Base-by-base conservation (phyloP, 2,888 invertebrate genomes). In the Boloria euphrosyne region DNA sequence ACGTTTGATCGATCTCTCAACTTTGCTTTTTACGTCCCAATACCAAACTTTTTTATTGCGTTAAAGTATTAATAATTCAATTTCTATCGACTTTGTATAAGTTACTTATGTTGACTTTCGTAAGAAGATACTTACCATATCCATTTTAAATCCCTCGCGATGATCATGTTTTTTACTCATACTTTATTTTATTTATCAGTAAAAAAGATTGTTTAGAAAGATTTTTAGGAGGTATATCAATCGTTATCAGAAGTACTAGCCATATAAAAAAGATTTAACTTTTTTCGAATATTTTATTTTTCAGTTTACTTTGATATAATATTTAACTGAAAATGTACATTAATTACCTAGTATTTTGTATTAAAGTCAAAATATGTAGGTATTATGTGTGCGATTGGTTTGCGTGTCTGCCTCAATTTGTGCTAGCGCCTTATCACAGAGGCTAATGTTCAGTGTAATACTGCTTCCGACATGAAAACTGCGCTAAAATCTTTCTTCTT, bases 391-490 rank as follows among this genome's bases (percentile, higher is more conserved):
- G 67, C 62, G 60, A 67, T 67, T 50, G 65, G 79, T 74, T 90
- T 78, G 91, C 90, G 90, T 91, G 90, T 77, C 75, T 75, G 67
- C 76, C 76, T 81, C 88, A 87, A 90, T 91, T 90, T 88, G 85
- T 82, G 89, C 81, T 77, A 83, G 80, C 83, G 84, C 85, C 89
- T 90, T 91, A 90, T 91, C 90, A 88, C 76, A 65, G 74, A 76
- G 77, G 86, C 87, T 90, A 90, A 90, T 90, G 89, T 87, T 87
- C 84, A 86, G 83, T 86, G 87, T 90, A 89, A 90, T 87, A 80
- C 85, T 78, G 83, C 86, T 90, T 90, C 90, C 90, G 90, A 89
- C 90, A 89, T 86, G 87, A 86, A 88, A 87, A 86, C 87, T 83
- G 83, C 81, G 86, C 82, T 71, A 76, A 82, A 81, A 81, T 82